A percentile compares a stretch with the other conserved stretches of the same genome.
phyloP scores from a whole-genome alignment of 1,140 invertebrate species.

The Drosophila nasuta region DNA sequence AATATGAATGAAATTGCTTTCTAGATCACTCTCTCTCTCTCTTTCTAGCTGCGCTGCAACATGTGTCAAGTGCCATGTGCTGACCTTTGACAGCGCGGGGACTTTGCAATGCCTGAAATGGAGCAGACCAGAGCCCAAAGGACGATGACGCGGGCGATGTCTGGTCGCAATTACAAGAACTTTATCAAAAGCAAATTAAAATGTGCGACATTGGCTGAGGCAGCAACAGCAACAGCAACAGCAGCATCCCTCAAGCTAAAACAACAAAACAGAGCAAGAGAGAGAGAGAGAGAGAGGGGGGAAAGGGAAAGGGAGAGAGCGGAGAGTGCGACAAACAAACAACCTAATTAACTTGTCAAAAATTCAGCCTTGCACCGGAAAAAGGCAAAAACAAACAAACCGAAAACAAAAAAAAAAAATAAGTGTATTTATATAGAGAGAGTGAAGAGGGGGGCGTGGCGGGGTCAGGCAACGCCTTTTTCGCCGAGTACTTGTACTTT shows the following conservation, averaged over 20 bases:
- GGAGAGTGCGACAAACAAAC: slow-evolving; percentile 50
- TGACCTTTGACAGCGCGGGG: slow-evolving; percentile 3
- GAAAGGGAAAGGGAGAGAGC: not conserved
- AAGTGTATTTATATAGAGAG: not conserved
- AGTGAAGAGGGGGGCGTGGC: not conserved
- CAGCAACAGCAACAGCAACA: not conserved
- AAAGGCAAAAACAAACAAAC: slow-evolving; percentile 44
- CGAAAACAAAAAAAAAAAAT: not conserved
- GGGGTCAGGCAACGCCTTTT: slow-evolving; percentile 22
- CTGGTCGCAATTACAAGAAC: slow-evolving; percentile 60
- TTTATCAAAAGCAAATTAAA: slow-evolving; percentile 72
- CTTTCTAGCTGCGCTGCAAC: not conserved
- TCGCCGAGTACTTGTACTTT: slow-evolving; percentile 7
- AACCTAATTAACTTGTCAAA: slow-evolving; percentile 78
- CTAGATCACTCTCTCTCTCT: no score
- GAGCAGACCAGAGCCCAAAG: not conserved
- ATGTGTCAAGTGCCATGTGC: slow-evolving; percentile 26
- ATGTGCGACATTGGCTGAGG: slow-evolving; percentile 33
- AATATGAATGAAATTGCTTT: no score
- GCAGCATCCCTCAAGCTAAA: slow-evolving; percentile 13
- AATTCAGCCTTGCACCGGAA: slow-evolving; percentile 57
- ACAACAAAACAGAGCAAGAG: slow-evolving; percentile 3
- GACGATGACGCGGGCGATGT: slow-evolving; percentile 31
- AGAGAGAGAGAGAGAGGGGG: not conserved
- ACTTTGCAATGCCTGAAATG: not conserved